Base-by-base conservation (phyloP, 2,888 invertebrate species). In the Cecidostiba fungosa region DNA sequence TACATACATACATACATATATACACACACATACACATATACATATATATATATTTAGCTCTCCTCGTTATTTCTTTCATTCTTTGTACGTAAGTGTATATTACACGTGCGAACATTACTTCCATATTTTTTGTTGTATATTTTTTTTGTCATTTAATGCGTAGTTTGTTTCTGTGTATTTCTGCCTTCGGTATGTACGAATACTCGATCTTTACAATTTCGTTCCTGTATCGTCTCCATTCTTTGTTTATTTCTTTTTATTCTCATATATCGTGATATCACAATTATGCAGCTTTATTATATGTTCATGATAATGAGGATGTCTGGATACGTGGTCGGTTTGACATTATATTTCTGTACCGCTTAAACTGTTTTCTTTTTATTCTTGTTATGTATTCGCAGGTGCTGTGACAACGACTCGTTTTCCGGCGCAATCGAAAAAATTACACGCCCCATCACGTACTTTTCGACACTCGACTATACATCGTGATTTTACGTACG, bases 71-170 rank as follows among this genome's bases (percentile, higher is more conserved):
- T 85, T 86, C 84, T 87, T 86, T 74, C 77, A 80, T 70, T 85
- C 83, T 89, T 89, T 89, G 89, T 89, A 90, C 90, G 88, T 89
- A 87, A 86, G 84, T 82, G 86, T 87, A 87, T 87, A 84, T 86
- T 86, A 86, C 87, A 89, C 88, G 88, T 90, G 90, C 90, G 89
- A 91, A 90, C 89, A 91, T 90, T 90, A 90, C 89, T 90, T 89
- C 89, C 90, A 84, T 79, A n/a, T 74, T 80, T 82, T 69, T 72
- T 84, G 32, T 69, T 80, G 77, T 73, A 26, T 86, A 62, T 77
- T 85, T 47, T 80, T 87, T n/a, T 80, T 87, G 80, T 77, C 87
- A 86, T 43, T 82, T 26, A 74, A 66, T 78, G 50, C 62, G 77
- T 62, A 39, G 16, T 43, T 77, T 73, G 36, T 47, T 43, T 73